Percentiles rank a stretch among this genome's conserved stretches.
These are phyloP conservation scores for Brevimyrus niger DNA, from an alignment of 2,113 vertebrate genomes.

Conservation along the genomic window DNA sequence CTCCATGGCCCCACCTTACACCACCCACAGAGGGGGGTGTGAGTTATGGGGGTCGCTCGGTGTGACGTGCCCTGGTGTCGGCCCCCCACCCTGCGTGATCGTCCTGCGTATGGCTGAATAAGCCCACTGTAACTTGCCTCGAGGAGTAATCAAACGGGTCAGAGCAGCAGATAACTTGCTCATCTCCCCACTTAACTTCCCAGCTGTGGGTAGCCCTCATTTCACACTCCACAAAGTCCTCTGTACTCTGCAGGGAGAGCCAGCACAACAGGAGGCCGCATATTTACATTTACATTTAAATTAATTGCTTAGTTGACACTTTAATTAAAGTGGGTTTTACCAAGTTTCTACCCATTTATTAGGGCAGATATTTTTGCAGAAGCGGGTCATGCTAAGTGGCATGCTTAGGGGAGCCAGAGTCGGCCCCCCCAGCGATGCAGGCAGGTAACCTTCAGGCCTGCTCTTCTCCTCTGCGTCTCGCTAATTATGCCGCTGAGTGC, in stretches of 20 bases:
- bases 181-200: not conserved
- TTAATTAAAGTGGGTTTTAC: not conserved
- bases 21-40: not conserved
- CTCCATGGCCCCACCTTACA: not conserved
- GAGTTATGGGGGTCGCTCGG: not conserved
- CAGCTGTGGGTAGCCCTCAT: not conserved
- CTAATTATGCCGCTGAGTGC: not conserved
- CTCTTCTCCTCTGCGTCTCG: not conserved
- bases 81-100: not conserved
- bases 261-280: not conserved
- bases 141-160: not conserved
- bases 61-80: no score
- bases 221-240: not conserved
- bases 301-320: constrained; percentile 4
- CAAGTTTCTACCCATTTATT: not conserved
- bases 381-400: not conserved
- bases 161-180: not conserved
- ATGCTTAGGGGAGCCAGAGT: not conserved
- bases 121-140: not conserved
- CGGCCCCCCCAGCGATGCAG: not conserved
- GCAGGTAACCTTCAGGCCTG: not conserved
- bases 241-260: not conserved
- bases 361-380: not conserved
- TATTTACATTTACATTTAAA: constrained; percentile 1
- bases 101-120: not conserved